Percentiles rank a stretch among this genome's conserved stretches.
Conservation (phyloP, 2,888 invertebrate genomes). For the Apeira syringaria region DNA sequence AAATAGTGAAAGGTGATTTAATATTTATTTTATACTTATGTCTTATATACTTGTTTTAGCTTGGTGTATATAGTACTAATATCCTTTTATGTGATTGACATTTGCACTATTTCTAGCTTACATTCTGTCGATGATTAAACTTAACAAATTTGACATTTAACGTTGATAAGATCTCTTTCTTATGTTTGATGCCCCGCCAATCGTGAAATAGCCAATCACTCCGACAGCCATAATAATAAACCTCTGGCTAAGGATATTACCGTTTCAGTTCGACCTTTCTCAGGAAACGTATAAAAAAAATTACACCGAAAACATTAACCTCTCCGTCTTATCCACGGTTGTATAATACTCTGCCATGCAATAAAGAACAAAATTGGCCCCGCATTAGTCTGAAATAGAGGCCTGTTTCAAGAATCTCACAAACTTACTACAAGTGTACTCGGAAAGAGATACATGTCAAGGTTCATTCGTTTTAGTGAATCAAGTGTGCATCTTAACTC, state of each 20-base stretch:
- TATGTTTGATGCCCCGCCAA: neutral
- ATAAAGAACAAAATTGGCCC: constrained; percentile 28
- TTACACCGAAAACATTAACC: constrained; percentile 28
- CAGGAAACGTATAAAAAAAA: constrained; percentile 25
- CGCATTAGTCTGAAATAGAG: neutral
- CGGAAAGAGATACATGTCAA: no score
- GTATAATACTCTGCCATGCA: constrained; percentile 27
- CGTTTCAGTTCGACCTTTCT: constrained; percentile 19
- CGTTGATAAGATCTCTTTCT: neutral
- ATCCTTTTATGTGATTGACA: no score
- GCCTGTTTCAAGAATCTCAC: neutral
- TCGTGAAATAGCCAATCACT: constrained; percentile 1
- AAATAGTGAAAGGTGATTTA: no score
- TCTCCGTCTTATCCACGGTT: constrained; percentile 19
- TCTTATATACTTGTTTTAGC: no score
- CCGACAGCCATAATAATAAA: constrained; percentile 7
- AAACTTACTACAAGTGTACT: no score
- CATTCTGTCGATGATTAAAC: no score
- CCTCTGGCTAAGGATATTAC: constrained; percentile 1
- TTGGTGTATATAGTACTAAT: no score
- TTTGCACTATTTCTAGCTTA: no score
- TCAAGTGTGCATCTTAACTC: no score
- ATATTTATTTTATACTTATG: no score
- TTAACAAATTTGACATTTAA: neutral
- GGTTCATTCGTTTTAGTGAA: no score